phyloP scores from a whole-genome alignment of 2,113 vertebrate species.

The Tragulus kanchil region DNA sequence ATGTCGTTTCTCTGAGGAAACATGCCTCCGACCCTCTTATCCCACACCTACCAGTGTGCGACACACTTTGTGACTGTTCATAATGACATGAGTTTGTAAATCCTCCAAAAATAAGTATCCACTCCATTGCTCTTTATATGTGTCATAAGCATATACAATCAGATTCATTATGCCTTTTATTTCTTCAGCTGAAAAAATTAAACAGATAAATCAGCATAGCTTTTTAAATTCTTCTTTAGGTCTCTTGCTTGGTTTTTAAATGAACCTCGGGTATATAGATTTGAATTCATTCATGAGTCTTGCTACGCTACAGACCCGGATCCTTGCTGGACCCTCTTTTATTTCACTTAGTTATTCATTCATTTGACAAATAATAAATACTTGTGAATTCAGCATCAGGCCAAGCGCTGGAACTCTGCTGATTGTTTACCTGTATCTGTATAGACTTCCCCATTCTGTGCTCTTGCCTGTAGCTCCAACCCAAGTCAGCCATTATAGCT shows the following conservation, averaged over 20 bases:
- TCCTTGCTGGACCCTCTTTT: neutral
- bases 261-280: neutral
- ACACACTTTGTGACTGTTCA: neutral
- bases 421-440: neutral
- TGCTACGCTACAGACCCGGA: neutral
- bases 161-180: neutral
- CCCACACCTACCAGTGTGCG: neutral
- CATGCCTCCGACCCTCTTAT: neutral
- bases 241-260: constrained; percentile 11
- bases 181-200: constrained; percentile 8
- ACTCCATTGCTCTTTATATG: neutral
- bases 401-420: neutral
- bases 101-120: neutral
- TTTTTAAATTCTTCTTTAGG: neutral
- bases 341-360: neutral
- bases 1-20: neutral
- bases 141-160: neutral
- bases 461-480: neutral
- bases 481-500: neutral
- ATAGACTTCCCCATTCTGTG: accelerated
- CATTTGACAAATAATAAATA: constrained; percentile 5
- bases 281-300: neutral
- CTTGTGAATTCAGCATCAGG: neutral
- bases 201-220: neutral
- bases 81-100: neutral